Evolutionary conservation across 2,797 vertebrate genomes (phyloP), one percentile per base, ranked within the genome.

Genomic region (Micromesistius poutassou): DNA sequence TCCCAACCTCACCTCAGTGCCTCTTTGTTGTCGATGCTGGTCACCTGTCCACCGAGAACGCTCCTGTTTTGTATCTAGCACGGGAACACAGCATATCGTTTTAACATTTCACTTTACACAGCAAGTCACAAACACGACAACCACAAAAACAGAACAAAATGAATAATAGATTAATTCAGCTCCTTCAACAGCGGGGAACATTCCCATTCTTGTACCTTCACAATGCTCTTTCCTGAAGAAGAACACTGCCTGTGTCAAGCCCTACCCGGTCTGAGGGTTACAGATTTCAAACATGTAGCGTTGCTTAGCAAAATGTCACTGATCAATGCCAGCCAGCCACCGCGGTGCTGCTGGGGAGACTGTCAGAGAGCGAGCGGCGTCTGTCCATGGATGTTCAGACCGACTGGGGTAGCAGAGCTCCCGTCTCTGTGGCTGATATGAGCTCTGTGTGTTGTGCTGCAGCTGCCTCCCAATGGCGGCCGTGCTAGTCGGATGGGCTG

Each of bases 341-440:
- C 22, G 8, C 82, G 55, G 40, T 30, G 62, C 50, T 16, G 79
- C 46, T 83, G 84, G 77, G 50, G 77, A 81, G 81, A 76, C 66
- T n/a, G 50, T 80, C 74, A 77, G 76, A 74, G 76, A 76, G 78
- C 76, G 86, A 79, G 86, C 0, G 40, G 81, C 79, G 77, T 88
- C 82, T 84, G 83, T 82, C 79, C 46, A 78, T 74, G 77, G 55
- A 72, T 78, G 82, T 46, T 77, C 70, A 78, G 74, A 72, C 74
- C 71, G 76, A 77, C 42, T 2, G 62, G 38, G 81, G 12, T 55
- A 72, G 38, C 36, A 10, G 31, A 70, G 30, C 28, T 30, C 25
- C 78, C 77, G 78, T 83, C 72, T 35, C 30, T 14, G 13, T 74
- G 40, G 76, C 71, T 81, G 78, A 80, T 50, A 78, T 30, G 31